Base-by-base conservation (phyloP, 2,888 invertebrate genomes). In the Leptura quadrifasciata region DNA sequence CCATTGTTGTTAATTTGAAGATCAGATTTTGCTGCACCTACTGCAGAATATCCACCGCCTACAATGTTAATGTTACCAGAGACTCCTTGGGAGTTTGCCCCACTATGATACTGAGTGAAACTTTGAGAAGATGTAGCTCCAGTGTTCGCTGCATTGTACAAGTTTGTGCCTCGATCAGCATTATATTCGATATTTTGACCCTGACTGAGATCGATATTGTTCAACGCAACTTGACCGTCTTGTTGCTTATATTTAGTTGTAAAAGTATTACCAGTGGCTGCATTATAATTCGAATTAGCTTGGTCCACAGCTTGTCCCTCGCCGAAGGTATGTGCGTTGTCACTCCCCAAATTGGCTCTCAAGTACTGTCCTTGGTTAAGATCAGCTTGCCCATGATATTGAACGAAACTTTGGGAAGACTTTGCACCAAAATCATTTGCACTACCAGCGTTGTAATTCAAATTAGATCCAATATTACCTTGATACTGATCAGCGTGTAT, bases 31-130 rank as follows among this genome's bases (percentile, higher is more conserved):
- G 76, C 63, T 60, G 79, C 72, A 74, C 84, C 87, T 12, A 88
- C 87, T 39, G 85, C 86, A 4, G 88, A 88, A 72, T 85, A 85
- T 24, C 87, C 88, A 15, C 87, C 87, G 21, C 86, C 85, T 12
- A 88, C 79, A 24, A 88, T 88, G 69, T 88, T 86, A 20, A 87
- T 81, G 21, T 82, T 83, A 39, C 81, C 83, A 52, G 21, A 17
- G 12, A 57, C 58, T 12, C 35, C 58, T 21, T 58, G 39, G 31
- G 9, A 75, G 55, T 20, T 75, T 57, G 9, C 18, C 24, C 20
- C 58, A 31, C 67, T 74, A 15, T 78, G 76, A 54, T 72, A 75
- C 57, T 78, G 80, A 21, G 31, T 73, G 21, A 75, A 73, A 24
- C 68, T 75, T 64, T 78, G 78, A 60, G 27, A 64, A 4, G 78